Percentiles rank a stretch among this genome's conserved stretches.
These are phyloP conservation scores for Ciconia maguari DNA, from an alignment of 2,113 vertebrate species.

Conservation along the genomic window DNA sequence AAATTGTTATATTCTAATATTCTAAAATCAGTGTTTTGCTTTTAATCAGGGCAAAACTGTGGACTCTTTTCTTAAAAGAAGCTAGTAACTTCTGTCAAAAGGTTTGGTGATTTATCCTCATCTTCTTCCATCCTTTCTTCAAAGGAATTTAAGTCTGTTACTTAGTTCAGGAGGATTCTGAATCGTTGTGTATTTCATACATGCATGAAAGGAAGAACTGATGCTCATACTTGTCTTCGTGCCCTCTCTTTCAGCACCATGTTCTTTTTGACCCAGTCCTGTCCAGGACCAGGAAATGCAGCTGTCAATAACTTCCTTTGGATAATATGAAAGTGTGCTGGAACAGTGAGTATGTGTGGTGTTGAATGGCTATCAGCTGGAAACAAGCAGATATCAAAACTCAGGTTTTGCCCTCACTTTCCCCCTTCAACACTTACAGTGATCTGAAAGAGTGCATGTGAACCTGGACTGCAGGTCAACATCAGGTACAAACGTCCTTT, in stretches of 20 bases:
- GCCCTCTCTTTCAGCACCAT: not conserved
- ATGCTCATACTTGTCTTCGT: not conserved
- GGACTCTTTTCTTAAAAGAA: constrained; percentile 3
- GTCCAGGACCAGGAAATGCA: not conserved
- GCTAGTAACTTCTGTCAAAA: not conserved
- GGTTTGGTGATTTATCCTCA: not conserved
- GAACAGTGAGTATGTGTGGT: not conserved
- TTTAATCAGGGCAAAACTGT: constrained; percentile 41
- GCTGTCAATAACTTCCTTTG: not conserved
- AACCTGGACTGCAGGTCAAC: not conserved
- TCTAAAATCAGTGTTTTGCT: constrained; percentile 20
- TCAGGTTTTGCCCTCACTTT: not conserved
- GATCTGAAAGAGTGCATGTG: not conserved
- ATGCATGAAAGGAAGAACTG: not conserved
- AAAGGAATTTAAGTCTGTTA: constrained; percentile 6
- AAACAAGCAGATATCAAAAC: not conserved
- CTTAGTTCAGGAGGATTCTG: not conserved
- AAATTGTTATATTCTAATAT: not conserved
- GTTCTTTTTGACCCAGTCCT: not conserved
- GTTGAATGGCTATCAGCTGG: not conserved
- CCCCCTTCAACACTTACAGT: not conserved
- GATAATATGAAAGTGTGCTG: not conserved
- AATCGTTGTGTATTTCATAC: not conserved
- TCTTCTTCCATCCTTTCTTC: constrained; percentile 6
- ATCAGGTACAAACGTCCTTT: not conserved